phyloP scores from a whole-genome alignment of 1,140 invertebrate genomes.

The Brachionus koreanus region DNA sequence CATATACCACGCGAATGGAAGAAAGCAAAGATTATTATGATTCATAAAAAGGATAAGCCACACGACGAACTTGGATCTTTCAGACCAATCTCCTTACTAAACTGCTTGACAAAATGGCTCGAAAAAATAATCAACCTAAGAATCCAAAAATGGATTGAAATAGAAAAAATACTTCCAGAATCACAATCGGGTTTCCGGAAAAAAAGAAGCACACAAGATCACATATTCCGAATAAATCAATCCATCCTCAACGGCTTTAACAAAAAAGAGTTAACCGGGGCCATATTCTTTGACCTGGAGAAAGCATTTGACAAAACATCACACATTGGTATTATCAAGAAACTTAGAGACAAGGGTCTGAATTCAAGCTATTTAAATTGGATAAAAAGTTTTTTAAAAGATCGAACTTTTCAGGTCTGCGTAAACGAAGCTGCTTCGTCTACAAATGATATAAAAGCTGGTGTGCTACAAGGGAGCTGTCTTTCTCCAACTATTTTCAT shows the following conservation, averaged over 20 bases:
- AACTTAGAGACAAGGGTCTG: background rate
- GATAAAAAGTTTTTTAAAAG: too few species aligned
- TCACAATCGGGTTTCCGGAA: too few species aligned
- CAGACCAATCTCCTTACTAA: constrained; percentile 44
- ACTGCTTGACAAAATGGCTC: background rate
- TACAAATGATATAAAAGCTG: background rate
- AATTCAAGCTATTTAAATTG: background rate
- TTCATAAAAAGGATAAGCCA: background rate
- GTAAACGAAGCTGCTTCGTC: background rate
- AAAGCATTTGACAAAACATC: background rate
- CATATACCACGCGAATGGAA: background rate
- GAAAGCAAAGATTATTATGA: background rate
- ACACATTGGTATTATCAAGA: background rate
- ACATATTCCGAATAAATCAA: background rate
- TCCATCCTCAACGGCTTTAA: background rate
- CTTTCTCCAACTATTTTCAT: background rate
- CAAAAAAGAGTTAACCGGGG: background rate
- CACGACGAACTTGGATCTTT: background rate
- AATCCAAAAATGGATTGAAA: too few species aligned
- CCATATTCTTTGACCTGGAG: background rate
- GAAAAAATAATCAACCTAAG: too few species aligned
- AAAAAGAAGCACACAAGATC: background rate
- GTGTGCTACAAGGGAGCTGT: constrained; percentile 30
- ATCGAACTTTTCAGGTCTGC: too few species aligned
- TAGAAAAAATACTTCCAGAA: too few species aligned